Percentiles rank a stretch among this genome's conserved stretches.
phyloP scores from a whole-genome alignment of 2,113 vertebrate species.

The Pavo muticus region DNA sequence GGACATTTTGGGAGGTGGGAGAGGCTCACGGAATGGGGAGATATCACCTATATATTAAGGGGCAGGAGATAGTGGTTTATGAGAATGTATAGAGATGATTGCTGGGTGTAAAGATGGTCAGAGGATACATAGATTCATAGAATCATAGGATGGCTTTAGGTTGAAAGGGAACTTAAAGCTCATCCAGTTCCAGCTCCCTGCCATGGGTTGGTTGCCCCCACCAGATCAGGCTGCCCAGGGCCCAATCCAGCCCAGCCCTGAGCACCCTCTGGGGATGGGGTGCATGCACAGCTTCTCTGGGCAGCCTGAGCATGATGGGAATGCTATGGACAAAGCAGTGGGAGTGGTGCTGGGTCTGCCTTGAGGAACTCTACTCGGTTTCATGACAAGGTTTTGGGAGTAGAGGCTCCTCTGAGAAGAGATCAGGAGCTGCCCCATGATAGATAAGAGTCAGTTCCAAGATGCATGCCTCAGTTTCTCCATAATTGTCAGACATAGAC shows the following conservation, averaged over 20 bases:
- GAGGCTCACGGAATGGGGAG: neutral
- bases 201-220: too few species aligned
- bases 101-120: neutral
- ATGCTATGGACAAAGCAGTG: neutral
- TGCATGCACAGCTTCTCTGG: too few species aligned
- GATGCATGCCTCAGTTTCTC: conserved; percentile 18
- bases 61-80: neutral
- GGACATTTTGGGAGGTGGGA: neutral
- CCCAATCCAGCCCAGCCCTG: too few species aligned
- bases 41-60: neutral
- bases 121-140: neutral
- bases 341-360: neutral
- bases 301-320: neutral
- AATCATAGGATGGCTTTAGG: neutral
- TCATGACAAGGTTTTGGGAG: neutral
- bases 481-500: fast-evolving
- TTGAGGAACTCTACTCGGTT: neutral
- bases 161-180: neutral
- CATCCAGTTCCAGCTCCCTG: too few species aligned
- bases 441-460: neutral
- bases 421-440: neutral
- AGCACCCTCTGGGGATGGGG: too few species aligned
- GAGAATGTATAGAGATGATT: neutral
- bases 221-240: too few species aligned
- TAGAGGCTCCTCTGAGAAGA: neutral